Base-by-base conservation (phyloP, 2,113 vertebrate species). In the Syrmaticus mikado region DNA sequence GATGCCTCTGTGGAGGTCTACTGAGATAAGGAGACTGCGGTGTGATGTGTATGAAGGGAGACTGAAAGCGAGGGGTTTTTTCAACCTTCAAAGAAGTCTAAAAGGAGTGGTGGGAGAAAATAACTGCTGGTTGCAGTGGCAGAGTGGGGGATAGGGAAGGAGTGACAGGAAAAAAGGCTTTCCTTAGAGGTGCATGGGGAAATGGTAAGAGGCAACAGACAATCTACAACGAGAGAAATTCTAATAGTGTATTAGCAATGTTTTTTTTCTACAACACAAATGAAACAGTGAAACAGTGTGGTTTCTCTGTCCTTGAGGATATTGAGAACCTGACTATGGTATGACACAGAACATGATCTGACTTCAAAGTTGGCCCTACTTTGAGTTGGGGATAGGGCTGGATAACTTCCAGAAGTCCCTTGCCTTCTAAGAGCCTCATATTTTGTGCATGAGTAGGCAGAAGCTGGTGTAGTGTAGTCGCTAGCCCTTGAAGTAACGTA, bases 321-420 rank as follows among this genome's bases (percentile, higher is more conserved):
- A 71, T 28, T 95, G 28, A 67, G 68, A 85, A 52, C 43, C 41
- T 88, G 46, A 5, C 41, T 58, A 8, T 85, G 28, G 16, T 53
- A 43, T 94, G 92, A 96, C 76, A 50, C 72, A 55, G 38, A 88
- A 94, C 60, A n/a, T 71, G 72, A 95, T 90, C 82, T 3, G 25
- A 67, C 88, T 96, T 95, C 57, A 88, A 91, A 96, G 93, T 74
- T 94, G 41, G 11, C 41, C 21, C 8, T 73, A 52, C 74, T 90
- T 90, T 90, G 65, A 71, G 34, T 3, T 78, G 65, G 25, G 34
- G 32, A 20, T 78, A 0, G 0, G 41, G 67, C 81, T 88, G 82
- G 61, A 80, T 90, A 93, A 81, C 87, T 25, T 93, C 55, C 94
- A 95, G 76, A 83, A 90, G 92, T 88, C 18, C 25, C 76, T 91